A percentile compares a stretch with the other conserved stretches of the same genome.
These are phyloP conservation scores for Diogma glabrata DNA, from an alignment of 2,888 invertebrate genomes.

Conservation along the genomic window DNA sequence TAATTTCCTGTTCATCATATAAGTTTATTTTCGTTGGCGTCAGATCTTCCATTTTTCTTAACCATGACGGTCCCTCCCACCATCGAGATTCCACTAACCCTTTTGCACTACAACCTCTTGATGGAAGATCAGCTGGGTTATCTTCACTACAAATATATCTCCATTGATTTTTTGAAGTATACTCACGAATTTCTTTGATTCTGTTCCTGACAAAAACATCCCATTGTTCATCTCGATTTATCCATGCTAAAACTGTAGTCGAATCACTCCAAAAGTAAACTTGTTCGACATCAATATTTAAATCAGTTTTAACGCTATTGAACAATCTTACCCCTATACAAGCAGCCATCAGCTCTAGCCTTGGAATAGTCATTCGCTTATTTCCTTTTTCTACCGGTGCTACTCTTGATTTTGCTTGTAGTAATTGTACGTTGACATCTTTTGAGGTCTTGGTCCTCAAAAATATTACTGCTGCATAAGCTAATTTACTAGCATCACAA, in stretches of 20 bases:
- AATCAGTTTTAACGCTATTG: conserved; percentile 12
- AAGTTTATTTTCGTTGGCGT: too few relatives aligned
- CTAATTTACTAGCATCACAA: conserved; percentile 10
- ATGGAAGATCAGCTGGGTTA: conserved; percentile 27
- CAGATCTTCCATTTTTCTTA: too few relatives aligned
- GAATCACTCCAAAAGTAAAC: conserved; percentile 21
- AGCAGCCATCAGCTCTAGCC: conserved; percentile 25
- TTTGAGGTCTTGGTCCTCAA: conserved; percentile 17
- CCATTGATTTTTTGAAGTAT: not conserved
- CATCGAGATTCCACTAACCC: conserved; percentile 23
- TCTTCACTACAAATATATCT: conserved; percentile 19
- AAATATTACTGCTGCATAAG: conserved; percentile 14
- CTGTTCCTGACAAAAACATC: conserved; percentile 16
- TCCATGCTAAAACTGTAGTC: not conserved
- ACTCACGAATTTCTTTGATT: conserved; percentile 3
- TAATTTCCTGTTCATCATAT: too few relatives aligned
- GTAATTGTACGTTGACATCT: conserved; percentile 18
- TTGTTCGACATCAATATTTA: conserved; percentile 14
- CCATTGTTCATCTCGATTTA: not conserved
- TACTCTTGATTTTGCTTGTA: conserved; percentile 23
- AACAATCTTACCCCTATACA: conserved; percentile 21
- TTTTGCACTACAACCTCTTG: conserved; percentile 23
- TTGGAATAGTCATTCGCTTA: conserved; percentile 22
- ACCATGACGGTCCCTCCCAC: conserved; percentile 27
- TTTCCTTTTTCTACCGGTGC: conserved; percentile 19